Percentiles rank a stretch among this genome's conserved stretches.
Conservation (phyloP, 2,888 invertebrate genomes). For the Siphonodentalium dalli region DNA sequence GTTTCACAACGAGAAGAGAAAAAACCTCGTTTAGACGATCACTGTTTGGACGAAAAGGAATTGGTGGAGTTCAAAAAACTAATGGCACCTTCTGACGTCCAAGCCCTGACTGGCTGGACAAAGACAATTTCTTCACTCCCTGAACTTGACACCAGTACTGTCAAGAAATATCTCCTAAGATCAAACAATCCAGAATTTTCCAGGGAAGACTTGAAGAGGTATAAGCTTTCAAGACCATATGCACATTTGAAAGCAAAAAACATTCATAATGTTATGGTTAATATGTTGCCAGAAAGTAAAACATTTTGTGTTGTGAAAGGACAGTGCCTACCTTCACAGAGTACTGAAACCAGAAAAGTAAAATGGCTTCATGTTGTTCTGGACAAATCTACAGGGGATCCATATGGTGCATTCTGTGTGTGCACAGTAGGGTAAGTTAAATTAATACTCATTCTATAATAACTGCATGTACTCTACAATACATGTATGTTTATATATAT, state of each 20-base stretch:
- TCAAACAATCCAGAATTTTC: background rate
- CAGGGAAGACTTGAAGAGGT: background rate
- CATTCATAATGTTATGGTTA: constrained; percentile 2
- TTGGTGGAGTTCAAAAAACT: constrained; percentile 5
- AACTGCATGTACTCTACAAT: too few relatives aligned
- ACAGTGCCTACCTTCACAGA: constrained; percentile 11
- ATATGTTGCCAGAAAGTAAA: background rate
- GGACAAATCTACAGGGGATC: constrained; percentile 10
- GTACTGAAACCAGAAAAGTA: background rate
- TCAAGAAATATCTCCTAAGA: constrained; percentile 7
- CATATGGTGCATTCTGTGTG: constrained; percentile 17
- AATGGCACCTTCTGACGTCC: background rate
- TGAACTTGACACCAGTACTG: constrained; percentile 1
- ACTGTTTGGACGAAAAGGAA: constrained; percentile 1
- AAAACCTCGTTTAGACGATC: background rate
- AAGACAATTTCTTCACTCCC: background rate
- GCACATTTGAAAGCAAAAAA: constrained; percentile 12
- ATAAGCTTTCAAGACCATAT: constrained; percentile 11
- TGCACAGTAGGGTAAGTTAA: constrained; percentile 17
- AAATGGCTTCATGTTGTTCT: constrained; percentile 10
- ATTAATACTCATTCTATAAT: too few relatives aligned
- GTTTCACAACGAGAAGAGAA: background rate
- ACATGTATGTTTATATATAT: too few relatives aligned
- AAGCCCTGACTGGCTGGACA: background rate
- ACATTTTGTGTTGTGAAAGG: constrained; percentile 12